Percentiles rank a stretch among this genome's conserved stretches.
These are phyloP conservation scores for Bolborhynchus lineola DNA, from an alignment of 2,113 vertebrate genomes.

Conservation along the genomic window DNA sequence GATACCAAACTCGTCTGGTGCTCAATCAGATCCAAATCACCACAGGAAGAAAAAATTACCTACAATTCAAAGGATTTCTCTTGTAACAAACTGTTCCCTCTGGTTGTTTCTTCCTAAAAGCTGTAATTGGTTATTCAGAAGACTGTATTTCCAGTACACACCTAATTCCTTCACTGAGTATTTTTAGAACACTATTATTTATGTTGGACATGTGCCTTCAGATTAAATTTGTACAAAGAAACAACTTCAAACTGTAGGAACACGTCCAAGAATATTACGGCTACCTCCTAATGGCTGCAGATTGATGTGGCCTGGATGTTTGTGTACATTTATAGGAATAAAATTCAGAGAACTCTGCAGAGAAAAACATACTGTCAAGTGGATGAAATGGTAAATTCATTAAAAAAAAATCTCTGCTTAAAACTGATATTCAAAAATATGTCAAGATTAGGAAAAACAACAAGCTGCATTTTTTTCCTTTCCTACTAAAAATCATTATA, in stretches of 20 bases:
- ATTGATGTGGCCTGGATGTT: constrained; percentile 44
- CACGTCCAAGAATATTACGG: constrained; percentile 48
- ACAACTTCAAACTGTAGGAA: constrained; percentile 67
- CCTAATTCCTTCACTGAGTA: constrained; percentile 82
- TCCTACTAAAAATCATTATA: background rate
- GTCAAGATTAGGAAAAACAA: background rate
- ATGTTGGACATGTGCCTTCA: constrained; percentile 83
- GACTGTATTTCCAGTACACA: constrained; percentile 77
- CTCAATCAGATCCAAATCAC: constrained; percentile 96
- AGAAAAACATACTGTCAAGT: constrained; percentile 1
- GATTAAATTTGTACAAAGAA: constrained; percentile 74
- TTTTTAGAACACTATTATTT: constrained; percentile 85
- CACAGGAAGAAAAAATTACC: constrained; percentile 99
- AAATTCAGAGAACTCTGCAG: constrained; percentile 19
- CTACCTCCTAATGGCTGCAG: constrained; percentile 61
- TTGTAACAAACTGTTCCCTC: constrained; percentile 57
- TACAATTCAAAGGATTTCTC: constrained; percentile 63
- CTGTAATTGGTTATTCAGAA: constrained; percentile 57
- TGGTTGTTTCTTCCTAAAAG: constrained; percentile 57
- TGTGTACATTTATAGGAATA: constrained; percentile 1
- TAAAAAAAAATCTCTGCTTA: background rate
- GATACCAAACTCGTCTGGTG: constrained; percentile 92
- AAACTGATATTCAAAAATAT: background rate
- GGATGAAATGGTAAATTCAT: background rate
- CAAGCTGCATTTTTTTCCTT: background rate